phyloP scores from a whole-genome alignment of 2,888 invertebrate species.

The Pollenia griseotomentosa region DNA sequence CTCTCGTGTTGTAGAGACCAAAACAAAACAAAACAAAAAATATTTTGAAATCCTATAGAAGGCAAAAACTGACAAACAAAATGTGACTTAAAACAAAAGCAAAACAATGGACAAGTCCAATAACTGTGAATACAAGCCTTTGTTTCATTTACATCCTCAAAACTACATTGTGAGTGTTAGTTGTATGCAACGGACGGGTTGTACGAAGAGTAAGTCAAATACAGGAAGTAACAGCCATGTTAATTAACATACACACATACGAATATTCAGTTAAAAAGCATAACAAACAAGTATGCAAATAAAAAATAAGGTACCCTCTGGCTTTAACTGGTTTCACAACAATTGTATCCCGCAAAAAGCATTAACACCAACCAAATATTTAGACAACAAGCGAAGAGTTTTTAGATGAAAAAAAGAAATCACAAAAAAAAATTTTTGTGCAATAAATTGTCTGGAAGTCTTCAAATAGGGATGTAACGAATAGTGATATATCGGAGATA shows the following conservation, averaged over 20 bases:
- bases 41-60: slow-evolving; percentile 17
- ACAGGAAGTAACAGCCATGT: slow-evolving; percentile 25
- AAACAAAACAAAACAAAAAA: background rate
- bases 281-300: background rate
- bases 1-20: slow-evolving; percentile 20
- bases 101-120: background rate
- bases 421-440: background rate
- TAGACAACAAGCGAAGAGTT: background rate
- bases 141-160: too few species aligned
- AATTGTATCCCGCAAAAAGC: slow-evolving; percentile 13
- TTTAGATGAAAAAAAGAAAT: background rate
- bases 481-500: too few species aligned
- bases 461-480: background rate
- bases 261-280: background rate
- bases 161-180: too few species aligned
- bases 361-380: slow-evolving; percentile 21
- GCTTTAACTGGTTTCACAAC: slow-evolving; percentile 21
- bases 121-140: too few species aligned
- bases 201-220: background rate
- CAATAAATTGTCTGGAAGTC: background rate
- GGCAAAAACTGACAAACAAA: slow-evolving; percentile 2
- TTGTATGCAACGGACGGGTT: too few species aligned
- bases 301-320: slow-evolving; percentile 2
- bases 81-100: background rate
- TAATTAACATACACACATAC: slow-evolving; percentile 2